Base-by-base conservation (phyloP, 1,140 invertebrate genomes). In the Heliconius hewitsoni region DNA sequence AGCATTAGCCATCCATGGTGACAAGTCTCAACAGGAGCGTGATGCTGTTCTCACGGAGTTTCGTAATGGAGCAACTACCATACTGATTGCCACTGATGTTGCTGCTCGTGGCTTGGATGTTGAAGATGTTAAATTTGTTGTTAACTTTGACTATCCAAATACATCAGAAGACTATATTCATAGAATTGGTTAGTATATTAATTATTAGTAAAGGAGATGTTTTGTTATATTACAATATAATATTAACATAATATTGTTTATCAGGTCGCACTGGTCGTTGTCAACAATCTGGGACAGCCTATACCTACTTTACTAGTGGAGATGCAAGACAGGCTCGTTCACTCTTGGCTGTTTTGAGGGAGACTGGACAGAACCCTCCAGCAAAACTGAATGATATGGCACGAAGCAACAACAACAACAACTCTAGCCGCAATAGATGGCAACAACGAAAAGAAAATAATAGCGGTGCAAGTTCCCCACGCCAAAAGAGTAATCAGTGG, bases 101-200 rank as follows among this genome's bases (percentile, higher is more conserved):
- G 99, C 99, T 60, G 99, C 99, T 16, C 96, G 99, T 82, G 99
- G 99, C 66, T 95, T 99, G 85, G 99, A 99, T 96, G 99, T 99
- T 9, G 98, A 99, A 92, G 99, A 99, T 94, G 98, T 99, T 46
- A 99, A 99, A 92, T 99, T 98, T 95, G 99, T 99, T 8, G 98
- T 99, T 74, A 99, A 99, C 91, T 99, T 97, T 92, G 99, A 99
- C 95, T 99, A 99, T 95, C 99, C 99, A 0, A 99, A 98, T 89
- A 98, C 98, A 76, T 98, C 98, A 46, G 99, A 99, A 95, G 99
- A 99, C 95, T 99, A 99, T 94, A 98, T 99, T 82, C 99, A 99
- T 94, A 96, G 99, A 87, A 99, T 99, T 95, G 99, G 99, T 86
- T 93, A 95, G 96, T 82, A 27, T 52, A 30, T 72, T 52, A 19